Evolutionary conservation across 2,888 invertebrate species (phyloP).

Genomic region (Lottia gigantea): DNA sequence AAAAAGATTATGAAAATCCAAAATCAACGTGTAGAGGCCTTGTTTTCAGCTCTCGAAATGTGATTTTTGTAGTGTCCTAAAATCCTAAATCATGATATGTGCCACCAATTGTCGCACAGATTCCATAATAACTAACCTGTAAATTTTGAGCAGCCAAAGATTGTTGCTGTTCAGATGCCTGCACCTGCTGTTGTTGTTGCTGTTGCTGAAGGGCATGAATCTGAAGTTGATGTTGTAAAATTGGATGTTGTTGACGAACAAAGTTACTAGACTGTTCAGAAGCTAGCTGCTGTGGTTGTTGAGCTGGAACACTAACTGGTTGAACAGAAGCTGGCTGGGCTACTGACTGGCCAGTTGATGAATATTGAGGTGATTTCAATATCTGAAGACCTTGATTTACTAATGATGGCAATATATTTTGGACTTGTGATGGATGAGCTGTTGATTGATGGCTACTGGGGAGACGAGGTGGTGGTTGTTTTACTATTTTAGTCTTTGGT

Average conservation of each 20-base stretch:
- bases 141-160: conserved; percentile 30
- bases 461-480: conserved; percentile 23
- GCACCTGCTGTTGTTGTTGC: conserved; percentile 38
- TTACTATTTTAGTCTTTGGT: conserved; percentile 27
- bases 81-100: too few relatives aligned
- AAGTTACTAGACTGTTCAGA: conserved; percentile 27
- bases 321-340: neutral
- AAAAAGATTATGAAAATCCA: too few relatives aligned
- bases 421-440: neutral
- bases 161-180: conserved; percentile 33
- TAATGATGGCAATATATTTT: conserved; percentile 27
- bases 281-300: conserved; percentile 34
- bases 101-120: too few relatives aligned
- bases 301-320: conserved; percentile 10
- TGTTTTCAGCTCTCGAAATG: too few relatives aligned
- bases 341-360: conserved; percentile 10
- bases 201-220: conserved; percentile 27
- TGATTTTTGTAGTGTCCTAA: too few relatives aligned
- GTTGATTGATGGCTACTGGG: neutral
- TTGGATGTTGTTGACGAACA: conserved; percentile 26
- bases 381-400: conserved; percentile 35
- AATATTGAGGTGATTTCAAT: conserved; percentile 13
- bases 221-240: conserved; percentile 29
- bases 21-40: too few relatives aligned
- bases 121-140: too few relatives aligned